Base-by-base conservation (phyloP, 2,797 vertebrate genomes). In the Danio choprae region DNA sequence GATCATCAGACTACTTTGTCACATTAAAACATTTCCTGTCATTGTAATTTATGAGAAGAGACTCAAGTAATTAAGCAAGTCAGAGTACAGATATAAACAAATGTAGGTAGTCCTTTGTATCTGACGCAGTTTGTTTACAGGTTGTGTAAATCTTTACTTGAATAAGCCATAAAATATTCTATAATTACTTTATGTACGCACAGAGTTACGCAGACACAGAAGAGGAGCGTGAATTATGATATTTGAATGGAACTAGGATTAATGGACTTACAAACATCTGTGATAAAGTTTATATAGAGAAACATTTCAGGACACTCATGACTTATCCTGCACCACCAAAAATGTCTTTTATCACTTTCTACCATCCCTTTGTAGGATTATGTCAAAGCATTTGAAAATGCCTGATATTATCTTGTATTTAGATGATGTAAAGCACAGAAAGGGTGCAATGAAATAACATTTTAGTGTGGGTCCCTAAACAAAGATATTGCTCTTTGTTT, bases 201-300 rank as follows among this genome's bases (percentile, higher is more conserved):
- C 0, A 50, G 64, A 68, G 22, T 13, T 36, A 11, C 40, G 43
- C 29, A 6, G 22, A 22, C 29, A 51, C 22, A n/a, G n/a, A 53
- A n/a, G 51, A 18, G 53, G 41, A 65, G 44, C 43, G 48, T 67
- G 44, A 67, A 67, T 67, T 7, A 16, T 29, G 20, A 67, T 48
- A 20, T 48, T 46, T 29, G 20, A 67, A 46, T 46, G 13, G 5
- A 67, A 29, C 64, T 10, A 67, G 1, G 29, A 43, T 29, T 43
- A 20, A 64, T 20, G 40, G 40, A 64, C 41, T 5, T 20, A n/a
- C n/a, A 53, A 53, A 53, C 7, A 53, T 7, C 51, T 18, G n/a
- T 18, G 3, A 18, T 18, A 9, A 53, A 53, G 2, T 53, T 9
- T 53, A 53, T 15, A 48, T 53, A 53, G 7, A 18, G 51, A n/a